These are phyloP conservation scores for Drosophila tani DNA, from an alignment of 1,140 invertebrate species.

Conservation along the genomic window DNA sequence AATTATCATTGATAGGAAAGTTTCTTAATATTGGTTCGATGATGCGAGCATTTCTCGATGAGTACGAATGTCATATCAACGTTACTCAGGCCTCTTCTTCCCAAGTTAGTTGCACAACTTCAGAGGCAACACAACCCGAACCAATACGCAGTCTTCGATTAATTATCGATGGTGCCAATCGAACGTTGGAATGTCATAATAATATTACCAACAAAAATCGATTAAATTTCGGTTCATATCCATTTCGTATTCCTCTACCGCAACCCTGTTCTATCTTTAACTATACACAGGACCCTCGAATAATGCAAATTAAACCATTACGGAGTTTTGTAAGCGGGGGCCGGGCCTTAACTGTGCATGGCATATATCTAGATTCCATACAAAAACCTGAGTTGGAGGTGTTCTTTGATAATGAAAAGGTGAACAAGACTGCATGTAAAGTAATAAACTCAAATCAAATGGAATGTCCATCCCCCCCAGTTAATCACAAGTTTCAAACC, in stretches of 20 bases:
- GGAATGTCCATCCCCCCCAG: slow-evolving; percentile 96
- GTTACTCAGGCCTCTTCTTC: slow-evolving; percentile 95
- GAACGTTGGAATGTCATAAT: slow-evolving; percentile 87
- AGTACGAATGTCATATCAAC: slow-evolving; percentile 95
- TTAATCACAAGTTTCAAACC: slow-evolving; percentile 87
- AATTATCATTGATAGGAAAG: slow-evolving; percentile 94
- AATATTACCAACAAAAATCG: slow-evolving; percentile 64
- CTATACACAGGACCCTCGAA: slow-evolving; percentile 96
- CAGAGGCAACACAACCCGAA: slow-evolving; percentile 87
- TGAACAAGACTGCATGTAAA: slow-evolving; percentile 93
- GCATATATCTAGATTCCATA: slow-evolving; percentile 95
- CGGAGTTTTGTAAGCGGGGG: slow-evolving; percentile 96
- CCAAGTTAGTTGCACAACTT: slow-evolving; percentile 94
- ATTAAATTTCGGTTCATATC: slow-evolving; percentile 46
- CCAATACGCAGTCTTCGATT: slow-evolving; percentile 88
- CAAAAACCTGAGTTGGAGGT: slow-evolving; percentile 95
- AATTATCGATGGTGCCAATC: slow-evolving; percentile 93
- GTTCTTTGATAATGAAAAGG: slow-evolving; percentile 85
- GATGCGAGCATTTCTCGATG: slow-evolving; percentile 94
- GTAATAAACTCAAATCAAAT: slow-evolving; percentile 96
- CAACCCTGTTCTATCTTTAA: slow-evolving; percentile 88
- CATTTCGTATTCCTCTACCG: slow-evolving; percentile 20
- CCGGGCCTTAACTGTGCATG: slow-evolving; percentile 96
- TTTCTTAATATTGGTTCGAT: slow-evolving; percentile 97
- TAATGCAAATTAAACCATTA: slow-evolving; percentile 96